These are phyloP conservation scores for Taphrorychus bicolor DNA, from an alignment of 2,888 invertebrate genomes.

Conservation along the genomic window DNA sequence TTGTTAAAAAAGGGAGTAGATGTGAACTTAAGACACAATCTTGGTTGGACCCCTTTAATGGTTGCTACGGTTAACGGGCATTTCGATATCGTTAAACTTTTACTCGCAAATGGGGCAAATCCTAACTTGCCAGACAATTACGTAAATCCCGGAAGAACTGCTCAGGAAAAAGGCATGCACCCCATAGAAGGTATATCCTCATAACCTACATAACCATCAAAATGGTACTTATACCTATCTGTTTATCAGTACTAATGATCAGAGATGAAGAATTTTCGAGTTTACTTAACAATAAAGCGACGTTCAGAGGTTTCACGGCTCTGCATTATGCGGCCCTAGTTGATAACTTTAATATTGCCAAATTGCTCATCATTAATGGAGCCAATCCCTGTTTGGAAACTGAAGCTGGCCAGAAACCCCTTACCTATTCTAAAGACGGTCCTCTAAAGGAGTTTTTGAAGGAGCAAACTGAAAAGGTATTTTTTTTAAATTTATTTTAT, in stretches of 20 bases:
- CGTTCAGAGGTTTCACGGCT: constrained; percentile 85
- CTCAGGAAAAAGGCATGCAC: constrained; percentile 71
- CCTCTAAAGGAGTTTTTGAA: constrained; percentile 69
- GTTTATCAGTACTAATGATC: constrained; percentile 63
- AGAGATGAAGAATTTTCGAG: constrained; percentile 86
- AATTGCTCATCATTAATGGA: constrained; percentile 73
- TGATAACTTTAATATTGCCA: constrained; percentile 70
- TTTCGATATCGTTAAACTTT: constrained; percentile 65
- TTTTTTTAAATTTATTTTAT: no score
- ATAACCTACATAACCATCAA: neutral
- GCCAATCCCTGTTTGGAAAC: constrained; percentile 78
- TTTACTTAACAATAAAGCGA: constrained; percentile 72
- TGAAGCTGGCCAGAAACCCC: constrained; percentile 77
- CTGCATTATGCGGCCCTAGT: constrained; percentile 87
- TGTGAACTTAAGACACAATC: constrained; percentile 73
- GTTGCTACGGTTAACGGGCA: constrained; percentile 83
- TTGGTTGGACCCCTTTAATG: constrained; percentile 90
- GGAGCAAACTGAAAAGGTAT: constrained; percentile 62
- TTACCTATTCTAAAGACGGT: constrained; percentile 75
- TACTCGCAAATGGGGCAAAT: constrained; percentile 80
- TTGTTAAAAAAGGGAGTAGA: constrained; percentile 62
- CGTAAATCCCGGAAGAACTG: constrained; percentile 71
- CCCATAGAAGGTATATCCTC: constrained; percentile 70
- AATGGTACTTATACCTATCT: neutral
- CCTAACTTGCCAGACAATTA: constrained; percentile 79